These are phyloP conservation scores for Agonopterix arenella DNA, from an alignment of 2,888 invertebrate species.

Conservation along the genomic window DNA sequence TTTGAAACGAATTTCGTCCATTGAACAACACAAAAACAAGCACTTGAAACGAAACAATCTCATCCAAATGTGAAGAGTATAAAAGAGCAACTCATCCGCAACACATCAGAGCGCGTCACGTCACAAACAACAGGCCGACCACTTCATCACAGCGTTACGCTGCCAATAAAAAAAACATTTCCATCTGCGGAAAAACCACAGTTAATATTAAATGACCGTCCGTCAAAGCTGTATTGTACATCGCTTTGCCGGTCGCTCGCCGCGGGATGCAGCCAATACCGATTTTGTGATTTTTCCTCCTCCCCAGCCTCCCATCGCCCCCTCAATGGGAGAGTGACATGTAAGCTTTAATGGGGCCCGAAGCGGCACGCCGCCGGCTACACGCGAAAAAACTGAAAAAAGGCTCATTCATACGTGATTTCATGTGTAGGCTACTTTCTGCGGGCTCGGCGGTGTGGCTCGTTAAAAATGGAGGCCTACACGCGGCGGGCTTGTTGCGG, in stretches of 20 bases:
- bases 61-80: conserved; percentile 49
- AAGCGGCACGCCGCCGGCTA: conserved; percentile 60
- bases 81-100: conserved; percentile 63
- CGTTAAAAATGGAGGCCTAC: conserved; percentile 73
- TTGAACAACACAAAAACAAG: conserved; percentile 11
- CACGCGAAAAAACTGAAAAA: conserved; percentile 72
- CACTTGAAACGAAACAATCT: conserved; percentile 48
- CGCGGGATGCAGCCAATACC: conserved; percentile 67
- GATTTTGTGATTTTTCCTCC: conserved; percentile 67
- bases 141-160: conserved; percentile 71
- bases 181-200: conserved; percentile 74
- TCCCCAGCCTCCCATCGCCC: conserved; percentile 9
- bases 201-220: conserved; percentile 76
- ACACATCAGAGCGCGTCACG: conserved; percentile 67
- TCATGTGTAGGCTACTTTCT: conserved; percentile 74
- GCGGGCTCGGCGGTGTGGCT: conserved; percentile 65
- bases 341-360: conserved; percentile 73
- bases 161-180: conserved; percentile 66
- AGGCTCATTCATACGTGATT: conserved; percentile 75
- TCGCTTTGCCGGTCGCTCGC: conserved; percentile 50
- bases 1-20: neutral
- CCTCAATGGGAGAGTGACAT: conserved; percentile 62
- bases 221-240: conserved; percentile 69
- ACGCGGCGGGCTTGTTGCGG: conserved; percentile 58
- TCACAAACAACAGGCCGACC: conserved; percentile 67